A percentile compares a stretch with the other conserved stretches of the same genome.
Conservation (phyloP, 2,797 vertebrate genomes). For the Hydrocynus forskahlii region DNA sequence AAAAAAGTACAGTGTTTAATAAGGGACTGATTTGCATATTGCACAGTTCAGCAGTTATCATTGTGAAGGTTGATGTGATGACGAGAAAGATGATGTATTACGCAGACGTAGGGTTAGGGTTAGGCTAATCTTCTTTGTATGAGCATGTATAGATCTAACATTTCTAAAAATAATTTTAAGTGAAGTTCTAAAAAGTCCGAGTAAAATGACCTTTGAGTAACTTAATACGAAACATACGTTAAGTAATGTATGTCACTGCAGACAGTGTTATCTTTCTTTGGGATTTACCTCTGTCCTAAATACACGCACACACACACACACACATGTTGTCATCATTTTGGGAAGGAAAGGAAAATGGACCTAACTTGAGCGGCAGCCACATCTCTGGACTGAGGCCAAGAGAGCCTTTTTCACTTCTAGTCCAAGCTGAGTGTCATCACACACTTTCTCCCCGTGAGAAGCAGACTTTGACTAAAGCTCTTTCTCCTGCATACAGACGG, state of each 20-base stretch:
- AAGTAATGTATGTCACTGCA: neutral
- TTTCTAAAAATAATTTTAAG: too few relatives aligned
- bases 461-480: constrained; percentile 51
- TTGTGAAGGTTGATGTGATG: too few relatives aligned
- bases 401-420: constrained; percentile 52
- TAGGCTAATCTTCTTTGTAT: too few relatives aligned
- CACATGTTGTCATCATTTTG: constrained; percentile 26
- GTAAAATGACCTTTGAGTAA: constrained; percentile 1
- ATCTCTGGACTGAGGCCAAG: constrained; percentile 47
- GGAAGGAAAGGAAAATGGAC: constrained; percentile 38
- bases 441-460: constrained; percentile 53
- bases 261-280: neutral
- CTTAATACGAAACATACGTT: constrained; percentile 1
- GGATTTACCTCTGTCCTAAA: neutral
- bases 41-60: too few relatives aligned
- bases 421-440: constrained; percentile 59
- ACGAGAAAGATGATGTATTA: too few relatives aligned
- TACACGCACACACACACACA: constrained; percentile 20
- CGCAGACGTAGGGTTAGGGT: too few relatives aligned
- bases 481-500: constrained; percentile 47
- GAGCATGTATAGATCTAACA: too few relatives aligned
- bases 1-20: too few relatives aligned
- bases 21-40: too few relatives aligned
- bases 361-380: constrained; percentile 49
- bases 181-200: neutral